Percentiles rank a stretch among this genome's conserved stretches.
phyloP scores from a whole-genome alignment of 2,888 invertebrate genomes.

The Cybosia mesomella region DNA sequence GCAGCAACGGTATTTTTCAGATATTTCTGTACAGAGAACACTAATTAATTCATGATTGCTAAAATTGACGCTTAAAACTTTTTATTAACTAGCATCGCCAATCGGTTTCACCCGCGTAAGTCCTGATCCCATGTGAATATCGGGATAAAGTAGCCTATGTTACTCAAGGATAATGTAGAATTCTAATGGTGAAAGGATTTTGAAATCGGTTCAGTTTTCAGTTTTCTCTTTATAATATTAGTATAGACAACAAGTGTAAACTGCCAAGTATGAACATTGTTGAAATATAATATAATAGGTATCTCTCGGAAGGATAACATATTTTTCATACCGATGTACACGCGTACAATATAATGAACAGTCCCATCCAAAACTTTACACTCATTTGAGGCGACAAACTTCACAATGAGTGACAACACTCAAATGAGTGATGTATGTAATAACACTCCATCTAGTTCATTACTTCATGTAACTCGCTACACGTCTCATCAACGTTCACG shows the following conservation, averaged over 20 bases:
- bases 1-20: too few relatives aligned
- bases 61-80: not conserved
- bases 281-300: not conserved
- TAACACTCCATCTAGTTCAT: slow-evolving; percentile 48
- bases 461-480: slow-evolving; percentile 49
- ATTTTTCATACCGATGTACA: not conserved
- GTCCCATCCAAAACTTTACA: slow-evolving; percentile 45
- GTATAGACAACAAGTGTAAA: not conserved
- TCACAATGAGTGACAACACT: slow-evolving; percentile 6
- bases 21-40: not conserved
- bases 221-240: too few relatives aligned
- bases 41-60: not conserved
- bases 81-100: too few relatives aligned
- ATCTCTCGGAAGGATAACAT: not conserved
- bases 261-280: not conserved
- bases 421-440: slow-evolving; percentile 29
- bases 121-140: too few relatives aligned
- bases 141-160: too few relatives aligned
- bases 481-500: slow-evolving; percentile 49
- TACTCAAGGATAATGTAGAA: too few relatives aligned
- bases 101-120: too few relatives aligned
- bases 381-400: slow-evolving; percentile 41
- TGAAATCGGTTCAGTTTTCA: too few relatives aligned
- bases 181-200: too few relatives aligned
- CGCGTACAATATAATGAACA: slow-evolving; percentile 40